Conservation (phyloP, 2,113 vertebrate genomes). For the Aspidoscelis tigris region DNA sequence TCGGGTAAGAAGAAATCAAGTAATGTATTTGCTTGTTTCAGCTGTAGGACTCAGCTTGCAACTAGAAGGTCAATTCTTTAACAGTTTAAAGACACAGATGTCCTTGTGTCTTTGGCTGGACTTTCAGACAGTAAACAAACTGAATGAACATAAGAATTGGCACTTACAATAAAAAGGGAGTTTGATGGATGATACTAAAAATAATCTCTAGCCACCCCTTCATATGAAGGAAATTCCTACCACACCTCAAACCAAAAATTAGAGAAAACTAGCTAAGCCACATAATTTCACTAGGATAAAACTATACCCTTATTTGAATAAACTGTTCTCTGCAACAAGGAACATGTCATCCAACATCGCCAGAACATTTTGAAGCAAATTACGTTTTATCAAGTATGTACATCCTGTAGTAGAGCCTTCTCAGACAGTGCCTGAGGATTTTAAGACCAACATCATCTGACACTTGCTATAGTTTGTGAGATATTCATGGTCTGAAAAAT, state of each 20-base stretch:
- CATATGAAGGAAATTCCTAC: constrained; percentile 75
- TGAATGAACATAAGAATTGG: constrained; percentile 49
- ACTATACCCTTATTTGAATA: constrained; percentile 71
- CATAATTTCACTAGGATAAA: constrained; percentile 74
- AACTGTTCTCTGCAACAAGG: constrained; percentile 69
- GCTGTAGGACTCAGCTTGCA: constrained; percentile 5
- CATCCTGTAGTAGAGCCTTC: constrained; percentile 56
- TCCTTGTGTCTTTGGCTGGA: constrained; percentile 10
- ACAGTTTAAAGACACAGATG: not conserved
- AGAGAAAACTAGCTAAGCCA: constrained; percentile 71
- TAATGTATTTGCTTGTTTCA: not conserved
- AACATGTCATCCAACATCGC: constrained; percentile 64
- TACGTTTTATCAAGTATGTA: constrained; percentile 64
- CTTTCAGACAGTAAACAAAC: constrained; percentile 22
- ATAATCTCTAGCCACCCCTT: constrained; percentile 69
- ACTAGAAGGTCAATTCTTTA: not conserved
- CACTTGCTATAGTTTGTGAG: constrained; percentile 58
- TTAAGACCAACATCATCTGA: constrained; percentile 57
- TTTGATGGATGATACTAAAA: constrained; percentile 69
- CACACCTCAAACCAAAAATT: constrained; percentile 75
- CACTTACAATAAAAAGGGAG: constrained; percentile 63
- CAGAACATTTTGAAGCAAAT: constrained; percentile 66
- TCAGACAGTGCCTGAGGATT: constrained; percentile 58
- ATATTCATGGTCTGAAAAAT: constrained; percentile 59
- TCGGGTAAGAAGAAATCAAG: not conserved